Base-by-base conservation (phyloP, 2,888 invertebrate genomes). In the Agrochola litura region DNA sequence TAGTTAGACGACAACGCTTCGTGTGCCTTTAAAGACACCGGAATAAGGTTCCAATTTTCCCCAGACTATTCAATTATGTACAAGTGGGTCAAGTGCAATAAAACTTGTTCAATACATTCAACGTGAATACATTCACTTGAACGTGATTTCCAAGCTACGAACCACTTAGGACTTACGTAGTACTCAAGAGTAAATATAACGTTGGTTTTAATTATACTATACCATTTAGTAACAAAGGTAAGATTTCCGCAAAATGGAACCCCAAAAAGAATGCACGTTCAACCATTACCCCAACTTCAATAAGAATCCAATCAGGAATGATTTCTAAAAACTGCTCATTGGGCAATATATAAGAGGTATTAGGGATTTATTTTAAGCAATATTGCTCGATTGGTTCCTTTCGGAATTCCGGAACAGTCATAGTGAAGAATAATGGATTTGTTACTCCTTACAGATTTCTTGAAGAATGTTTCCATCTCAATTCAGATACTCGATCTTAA, bases 281-380 rank as follows among this genome's bases (percentile, higher is more conserved):
- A 49, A 67, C 25, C 49, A 76, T 74, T 71, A 79, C 19, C 41
- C 12, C 12, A 67, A 64, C 8, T 77, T 70, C 30, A 49, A 66
- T 52, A 37, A 54, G 22, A 70, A 77, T 76, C 56, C 58, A 78
- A 78, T 85, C 76, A 72, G n/a, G 61, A 67, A 73, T 49, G 19
- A 41, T 73, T 49, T 52, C 5, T 64, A 78, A 79, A 71, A 66
- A 69, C 41, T 71, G 75, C 58, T 79, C 64, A 73, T 43, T 43
- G 49, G 3, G 43, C 37, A 70, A 68, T 76, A 69, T 49, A 22
- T 61, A 46, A 63, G 54, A 71, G 61, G 71, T 84, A 75, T 75
- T 79, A 56, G 43, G 74, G 56, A 65, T 73, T 60, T 64, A 81
- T 78, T 70, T 54, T 25, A 25, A 75, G 52, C 56, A 71, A 81